A percentile compares a stretch with the other conserved stretches of the same genome.
These are phyloP conservation scores for Tadarida brasiliensis DNA, from an alignment of 2,797 vertebrate genomes.

Conservation along the genomic window DNA sequence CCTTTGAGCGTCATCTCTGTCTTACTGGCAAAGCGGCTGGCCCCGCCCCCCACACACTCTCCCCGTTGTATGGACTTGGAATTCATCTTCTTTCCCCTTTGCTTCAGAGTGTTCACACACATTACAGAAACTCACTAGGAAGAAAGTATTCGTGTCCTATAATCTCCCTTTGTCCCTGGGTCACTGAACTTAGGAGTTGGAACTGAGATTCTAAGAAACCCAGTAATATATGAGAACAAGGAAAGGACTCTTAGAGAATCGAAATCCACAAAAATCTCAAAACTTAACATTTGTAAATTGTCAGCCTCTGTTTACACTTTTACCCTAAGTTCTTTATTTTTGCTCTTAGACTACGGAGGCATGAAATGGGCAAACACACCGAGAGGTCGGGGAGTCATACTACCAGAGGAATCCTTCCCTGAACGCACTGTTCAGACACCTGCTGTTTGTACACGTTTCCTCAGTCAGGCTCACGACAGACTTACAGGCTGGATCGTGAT, in stretches of 20 bases:
- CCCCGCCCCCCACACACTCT: neutral
- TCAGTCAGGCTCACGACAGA: accelerated
- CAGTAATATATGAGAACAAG: neutral
- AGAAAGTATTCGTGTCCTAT: neutral
- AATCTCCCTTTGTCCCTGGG: neutral
- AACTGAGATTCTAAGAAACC: neutral
- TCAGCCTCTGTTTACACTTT: neutral
- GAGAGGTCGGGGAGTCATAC: neutral
- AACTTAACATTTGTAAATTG: neutral
- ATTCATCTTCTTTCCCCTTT: neutral
- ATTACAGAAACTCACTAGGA: neutral
- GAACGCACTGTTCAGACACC: neutral
- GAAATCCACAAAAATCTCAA: neutral
- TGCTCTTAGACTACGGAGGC: neutral
- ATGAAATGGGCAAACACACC: accelerated
- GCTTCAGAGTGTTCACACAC: neutral
- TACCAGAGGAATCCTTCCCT: neutral
- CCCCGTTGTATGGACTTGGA: neutral
- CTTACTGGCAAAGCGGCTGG: neutral
- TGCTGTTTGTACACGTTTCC: neutral
- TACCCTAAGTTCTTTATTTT: neutral
- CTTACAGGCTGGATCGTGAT: neutral
- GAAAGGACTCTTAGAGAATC: neutral
- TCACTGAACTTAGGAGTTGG: neutral
- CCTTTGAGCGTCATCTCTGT: accelerated